Conservation (phyloP, 2,797 vertebrate species). For the Rousettus madagascariensis region DNA sequence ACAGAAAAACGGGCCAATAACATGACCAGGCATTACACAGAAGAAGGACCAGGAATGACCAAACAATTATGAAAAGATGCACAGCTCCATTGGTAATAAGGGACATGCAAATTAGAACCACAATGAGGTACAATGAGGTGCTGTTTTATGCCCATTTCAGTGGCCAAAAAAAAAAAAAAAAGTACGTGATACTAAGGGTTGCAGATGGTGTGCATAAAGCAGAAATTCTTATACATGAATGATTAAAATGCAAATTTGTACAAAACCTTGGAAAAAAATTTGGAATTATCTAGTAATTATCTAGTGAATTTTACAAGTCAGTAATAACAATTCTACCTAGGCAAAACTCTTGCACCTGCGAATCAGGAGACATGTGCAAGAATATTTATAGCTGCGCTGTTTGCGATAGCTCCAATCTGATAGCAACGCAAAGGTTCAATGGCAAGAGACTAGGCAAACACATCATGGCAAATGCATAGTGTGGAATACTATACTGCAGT, state of each 20-base stretch:
- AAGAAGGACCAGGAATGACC: neutral
- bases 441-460: neutral
- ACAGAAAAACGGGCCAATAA: neutral
- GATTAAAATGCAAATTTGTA: neutral
- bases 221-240: neutral
- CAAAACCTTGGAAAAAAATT: neutral
- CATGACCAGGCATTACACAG: neutral
- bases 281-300: neutral
- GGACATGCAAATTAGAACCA: neutral
- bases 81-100: neutral
- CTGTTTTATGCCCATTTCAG: neutral
- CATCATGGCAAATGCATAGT: neutral
- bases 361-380: neutral
- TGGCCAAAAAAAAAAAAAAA: neutral
- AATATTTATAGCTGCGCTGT: neutral
- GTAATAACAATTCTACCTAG: neutral
- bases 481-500: neutral
- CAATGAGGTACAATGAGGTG: neutral
- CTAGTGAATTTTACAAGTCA: neutral
- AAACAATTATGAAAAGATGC: neutral
- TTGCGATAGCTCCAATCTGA: neutral
- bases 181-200: neutral
- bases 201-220: neutral
- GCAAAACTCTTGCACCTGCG: neutral
- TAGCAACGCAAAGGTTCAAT: neutral